Conservation (phyloP, 2,797 vertebrate species). For the Phrynocephalus forsythii region DNA sequence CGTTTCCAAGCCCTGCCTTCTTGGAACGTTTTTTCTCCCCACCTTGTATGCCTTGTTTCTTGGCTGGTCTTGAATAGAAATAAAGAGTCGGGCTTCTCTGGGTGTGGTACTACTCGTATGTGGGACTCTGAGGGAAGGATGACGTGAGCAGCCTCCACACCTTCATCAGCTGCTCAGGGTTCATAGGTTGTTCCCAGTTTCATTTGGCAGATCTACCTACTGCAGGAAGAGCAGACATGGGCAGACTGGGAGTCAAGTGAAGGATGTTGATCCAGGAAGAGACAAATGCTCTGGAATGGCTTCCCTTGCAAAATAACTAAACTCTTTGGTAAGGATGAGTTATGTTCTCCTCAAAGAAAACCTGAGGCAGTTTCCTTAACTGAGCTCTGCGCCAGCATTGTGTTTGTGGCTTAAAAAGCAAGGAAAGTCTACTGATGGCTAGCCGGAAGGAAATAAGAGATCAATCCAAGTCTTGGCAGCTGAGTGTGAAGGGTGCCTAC, state of each 20-base stretch:
- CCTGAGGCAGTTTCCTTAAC: neutral
- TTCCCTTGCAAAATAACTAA: neutral
- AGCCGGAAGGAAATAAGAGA: neutral
- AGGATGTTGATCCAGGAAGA: constrained; percentile 14
- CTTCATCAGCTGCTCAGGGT: neutral
- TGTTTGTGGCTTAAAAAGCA: neutral
- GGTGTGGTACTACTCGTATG: constrained; percentile 17
- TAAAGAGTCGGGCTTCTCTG: constrained; percentile 7
- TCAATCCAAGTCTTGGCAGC: neutral
- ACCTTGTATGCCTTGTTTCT: neutral
- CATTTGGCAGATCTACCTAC: neutral
- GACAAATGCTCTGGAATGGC: neutral
- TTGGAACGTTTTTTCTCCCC: too few species aligned
- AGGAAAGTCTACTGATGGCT: neutral
- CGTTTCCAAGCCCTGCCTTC: neutral
- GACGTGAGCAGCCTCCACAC: neutral
- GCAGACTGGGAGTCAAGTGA: neutral
- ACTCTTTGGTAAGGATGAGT: neutral
- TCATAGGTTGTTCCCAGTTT: neutral
- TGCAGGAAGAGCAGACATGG: neutral
- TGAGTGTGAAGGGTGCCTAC: neutral
- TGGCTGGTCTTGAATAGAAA: neutral
- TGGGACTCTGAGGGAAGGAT: constrained; percentile 19
- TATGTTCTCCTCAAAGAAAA: neutral
- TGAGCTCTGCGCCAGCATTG: neutral